Evolutionary conservation across 92 coral and sea anemone genomes (phyloP).

Genomic region (Hydrozoanthus gracilis): DNA sequence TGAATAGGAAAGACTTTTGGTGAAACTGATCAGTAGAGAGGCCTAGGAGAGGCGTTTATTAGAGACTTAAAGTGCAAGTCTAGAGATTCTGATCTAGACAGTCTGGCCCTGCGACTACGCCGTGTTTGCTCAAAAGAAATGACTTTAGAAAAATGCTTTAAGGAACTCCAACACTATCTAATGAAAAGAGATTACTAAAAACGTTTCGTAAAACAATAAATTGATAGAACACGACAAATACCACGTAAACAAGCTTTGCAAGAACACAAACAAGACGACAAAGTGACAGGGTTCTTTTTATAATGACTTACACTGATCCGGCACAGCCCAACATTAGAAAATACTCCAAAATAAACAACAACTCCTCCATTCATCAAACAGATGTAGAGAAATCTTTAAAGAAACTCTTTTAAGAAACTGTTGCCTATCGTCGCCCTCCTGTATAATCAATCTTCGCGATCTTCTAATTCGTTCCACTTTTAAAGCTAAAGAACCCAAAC

Average conservation of each 20-base stretch:
- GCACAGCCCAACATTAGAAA: slow-evolving; percentile 6
- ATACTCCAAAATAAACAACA: slow-evolving; percentile 23
- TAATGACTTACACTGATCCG: slow-evolving; percentile 11
- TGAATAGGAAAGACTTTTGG: too few species aligned
- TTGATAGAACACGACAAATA: neutral
- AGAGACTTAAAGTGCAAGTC: too few species aligned
- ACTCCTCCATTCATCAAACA: slow-evolving; percentile 3
- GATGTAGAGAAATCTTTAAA: slow-evolving; percentile 19
- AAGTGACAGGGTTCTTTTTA: neutral
- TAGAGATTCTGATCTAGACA: too few species aligned
- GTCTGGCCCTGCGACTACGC: too few species aligned
- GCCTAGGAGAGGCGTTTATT: too few species aligned
- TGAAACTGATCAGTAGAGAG: too few species aligned
- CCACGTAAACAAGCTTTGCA: neutral
- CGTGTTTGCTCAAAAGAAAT: too few species aligned
- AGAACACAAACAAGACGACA: neutral
- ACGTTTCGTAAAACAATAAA: too few species aligned
- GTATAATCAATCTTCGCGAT: neutral
- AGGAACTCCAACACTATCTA: too few species aligned
- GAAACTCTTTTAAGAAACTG: neutral
- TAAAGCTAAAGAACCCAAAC: neutral
- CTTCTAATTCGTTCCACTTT: slow-evolving; percentile 2
- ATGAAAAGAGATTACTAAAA: too few species aligned
- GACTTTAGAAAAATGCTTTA: too few species aligned
- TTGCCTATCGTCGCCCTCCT: slow-evolving; percentile 12